Percentiles rank a stretch among this genome's conserved stretches.
Conservation (phyloP, 2,113 vertebrate species). For the Scomber colias region DNA sequence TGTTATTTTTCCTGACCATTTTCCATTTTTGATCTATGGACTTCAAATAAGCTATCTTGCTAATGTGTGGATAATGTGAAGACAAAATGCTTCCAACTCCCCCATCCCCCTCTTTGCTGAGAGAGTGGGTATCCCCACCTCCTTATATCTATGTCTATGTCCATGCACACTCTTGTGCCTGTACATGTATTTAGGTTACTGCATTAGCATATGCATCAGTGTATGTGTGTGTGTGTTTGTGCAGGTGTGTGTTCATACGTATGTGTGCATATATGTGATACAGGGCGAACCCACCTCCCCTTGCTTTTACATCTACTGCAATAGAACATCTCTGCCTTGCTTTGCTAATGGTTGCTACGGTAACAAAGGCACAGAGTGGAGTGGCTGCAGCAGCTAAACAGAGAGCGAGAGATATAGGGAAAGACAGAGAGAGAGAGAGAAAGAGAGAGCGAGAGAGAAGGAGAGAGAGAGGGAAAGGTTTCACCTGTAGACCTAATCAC, state of each 20-base stretch:
- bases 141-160: conserved; percentile 22
- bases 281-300: conserved; percentile 67
- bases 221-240: not conserved
- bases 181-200: conserved; percentile 24
- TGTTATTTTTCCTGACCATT: conserved; percentile 2
- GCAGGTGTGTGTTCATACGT: conserved; percentile 2
- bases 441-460: conserved; percentile 27
- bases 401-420: conserved; percentile 48
- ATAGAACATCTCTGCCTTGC: conserved; percentile 71
- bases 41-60: conserved; percentile 39
- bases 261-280: conserved; percentile 32
- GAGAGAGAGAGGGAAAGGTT: conserved; percentile 25
- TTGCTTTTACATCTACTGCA: conserved; percentile 75
- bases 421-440: conserved; percentile 5
- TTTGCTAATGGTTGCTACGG: conserved; percentile 84
- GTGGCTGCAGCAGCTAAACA: conserved; percentile 77
- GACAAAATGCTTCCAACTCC: conserved; percentile 53
- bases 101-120: conserved; percentile 68
- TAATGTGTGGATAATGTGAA: conserved; percentile 53
- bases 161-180: conserved; percentile 8
- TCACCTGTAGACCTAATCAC: conserved; percentile 57
- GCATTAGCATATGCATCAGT: conserved; percentile 2
- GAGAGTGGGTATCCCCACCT: conserved; percentile 46
- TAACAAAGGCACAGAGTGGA: conserved; percentile 82
- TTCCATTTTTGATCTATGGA: conserved; percentile 35